Percentiles rank a stretch among this genome's conserved stretches.
Conservation (phyloP, 1,140 invertebrate species). For the Macrocentrus cingulum region DNA sequence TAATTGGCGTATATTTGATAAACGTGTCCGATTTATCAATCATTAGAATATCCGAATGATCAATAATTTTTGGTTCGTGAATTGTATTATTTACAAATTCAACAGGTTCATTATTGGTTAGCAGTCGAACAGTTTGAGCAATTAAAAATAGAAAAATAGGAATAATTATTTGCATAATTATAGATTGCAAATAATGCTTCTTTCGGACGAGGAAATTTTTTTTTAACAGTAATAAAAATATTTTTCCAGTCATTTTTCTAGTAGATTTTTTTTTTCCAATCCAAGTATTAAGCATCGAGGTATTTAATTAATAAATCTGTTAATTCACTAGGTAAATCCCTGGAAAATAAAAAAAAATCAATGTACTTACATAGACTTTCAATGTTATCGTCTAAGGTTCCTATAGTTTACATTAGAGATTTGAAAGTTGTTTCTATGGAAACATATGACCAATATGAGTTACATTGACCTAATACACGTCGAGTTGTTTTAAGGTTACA, state of each 20-base stretch:
- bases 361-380: too few species aligned
- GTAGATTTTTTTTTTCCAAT: neutral
- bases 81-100: constrained; percentile 28
- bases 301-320: too few species aligned
- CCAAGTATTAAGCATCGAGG: too few species aligned
- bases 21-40: neutral
- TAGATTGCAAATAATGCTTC: constrained; percentile 45
- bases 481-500: too few species aligned
- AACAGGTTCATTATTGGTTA: constrained; percentile 35
- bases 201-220: constrained; percentile 49
- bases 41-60: constrained; percentile 26
- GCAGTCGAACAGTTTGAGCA: constrained; percentile 43
- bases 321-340: too few species aligned
- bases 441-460: too few species aligned
- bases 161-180: constrained; percentile 47
- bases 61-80: constrained; percentile 39
- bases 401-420: too few species aligned
- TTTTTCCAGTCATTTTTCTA: constrained; percentile 32
- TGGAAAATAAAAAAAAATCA: too few species aligned
- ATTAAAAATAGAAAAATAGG: constrained; percentile 47
- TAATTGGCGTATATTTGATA: constrained; percentile 2
- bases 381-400: too few species aligned
- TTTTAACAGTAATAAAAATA: constrained; percentile 44
- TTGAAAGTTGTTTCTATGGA: too few species aligned
- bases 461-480: too few species aligned